Conservation (phyloP, 2,113 vertebrate genomes). For the Carassius gibelio region DNA sequence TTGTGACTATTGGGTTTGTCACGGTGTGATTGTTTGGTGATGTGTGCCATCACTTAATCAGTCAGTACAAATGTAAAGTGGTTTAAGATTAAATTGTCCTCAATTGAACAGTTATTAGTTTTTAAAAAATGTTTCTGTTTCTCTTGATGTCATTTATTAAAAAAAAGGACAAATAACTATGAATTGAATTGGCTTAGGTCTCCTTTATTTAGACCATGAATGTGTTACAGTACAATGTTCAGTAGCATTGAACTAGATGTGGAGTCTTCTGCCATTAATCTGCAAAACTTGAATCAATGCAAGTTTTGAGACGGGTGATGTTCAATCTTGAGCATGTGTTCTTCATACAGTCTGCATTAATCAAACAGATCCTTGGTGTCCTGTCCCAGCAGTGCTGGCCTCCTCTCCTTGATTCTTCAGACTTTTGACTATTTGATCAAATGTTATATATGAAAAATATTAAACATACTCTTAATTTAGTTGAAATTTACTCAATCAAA, state of each 20-base stretch:
- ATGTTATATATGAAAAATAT: not conserved
- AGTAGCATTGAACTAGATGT: conserved; percentile 10
- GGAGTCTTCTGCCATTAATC: not conserved
- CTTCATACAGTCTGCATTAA: not conserved
- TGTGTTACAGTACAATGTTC: not conserved
- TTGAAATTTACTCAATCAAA: not conserved
- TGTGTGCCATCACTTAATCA: not conserved
- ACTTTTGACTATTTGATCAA: conserved; percentile 1
- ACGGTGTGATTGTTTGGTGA: not conserved
- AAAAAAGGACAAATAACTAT: conserved; percentile 18
- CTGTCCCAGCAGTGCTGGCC: conserved; percentile 27
- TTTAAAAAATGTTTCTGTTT: not conserved
- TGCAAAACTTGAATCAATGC: not conserved
- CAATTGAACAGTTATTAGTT: not conserved
- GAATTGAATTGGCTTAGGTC: not conserved
- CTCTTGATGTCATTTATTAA: not conserved
- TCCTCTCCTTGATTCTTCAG: conserved; percentile 38
- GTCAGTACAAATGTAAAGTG: not conserved
- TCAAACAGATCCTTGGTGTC: not conserved
- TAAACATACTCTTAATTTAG: not conserved
- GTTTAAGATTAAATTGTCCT: not conserved
- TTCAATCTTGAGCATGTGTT: conserved; percentile 10
- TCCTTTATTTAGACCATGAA: not conserved
- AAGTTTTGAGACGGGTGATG: conserved; percentile 20
- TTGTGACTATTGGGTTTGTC: not conserved